Percentiles rank a stretch among this genome's conserved stretches.
phyloP scores from a whole-genome alignment of 2,888 invertebrate species.

The Callyntrura guangdongensis region DNA sequence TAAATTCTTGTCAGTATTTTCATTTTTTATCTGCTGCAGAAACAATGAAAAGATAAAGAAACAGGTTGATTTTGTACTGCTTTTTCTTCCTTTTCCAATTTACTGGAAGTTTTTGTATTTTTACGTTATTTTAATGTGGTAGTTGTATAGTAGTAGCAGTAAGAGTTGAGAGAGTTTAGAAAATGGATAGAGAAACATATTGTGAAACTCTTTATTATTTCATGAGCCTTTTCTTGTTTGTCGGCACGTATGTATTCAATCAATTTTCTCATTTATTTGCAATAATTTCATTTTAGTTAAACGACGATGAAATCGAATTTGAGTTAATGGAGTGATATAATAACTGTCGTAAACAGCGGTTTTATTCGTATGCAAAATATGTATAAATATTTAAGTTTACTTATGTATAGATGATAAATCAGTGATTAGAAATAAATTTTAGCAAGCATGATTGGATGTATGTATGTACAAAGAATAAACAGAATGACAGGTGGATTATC shows the following conservation, averaged over 20 bases:
- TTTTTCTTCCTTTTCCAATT: conserved; percentile 32
- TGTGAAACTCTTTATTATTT: too few relatives aligned
- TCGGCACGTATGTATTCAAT: neutral
- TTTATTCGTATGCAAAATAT: neutral
- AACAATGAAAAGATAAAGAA: conserved; percentile 3
- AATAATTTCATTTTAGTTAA: conserved; percentile 30
- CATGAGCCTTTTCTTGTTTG: neutral
- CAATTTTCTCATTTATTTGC: conserved; percentile 46
- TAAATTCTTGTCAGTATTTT: conserved; percentile 24
- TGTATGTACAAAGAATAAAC: too few relatives aligned
- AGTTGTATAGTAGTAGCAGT: neutral
- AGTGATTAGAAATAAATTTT: too few relatives aligned
- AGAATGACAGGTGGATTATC: too few relatives aligned
- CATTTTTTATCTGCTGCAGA: neutral
- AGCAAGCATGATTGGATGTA: too few relatives aligned
- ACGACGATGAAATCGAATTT: conserved; percentile 3
- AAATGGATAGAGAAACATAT: conserved; percentile 2
- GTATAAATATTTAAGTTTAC: neutral
- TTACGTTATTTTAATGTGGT: conserved; percentile 26
- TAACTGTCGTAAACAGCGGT: neutral
- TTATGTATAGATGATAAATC: too few relatives aligned
- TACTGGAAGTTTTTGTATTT: conserved; percentile 26
- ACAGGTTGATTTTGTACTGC: conserved; percentile 36
- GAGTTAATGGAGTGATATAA: neutral
- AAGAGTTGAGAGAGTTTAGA: neutral